Base-by-base conservation (phyloP, 1,140 invertebrate genomes). In the Hermetia illucens region DNA sequence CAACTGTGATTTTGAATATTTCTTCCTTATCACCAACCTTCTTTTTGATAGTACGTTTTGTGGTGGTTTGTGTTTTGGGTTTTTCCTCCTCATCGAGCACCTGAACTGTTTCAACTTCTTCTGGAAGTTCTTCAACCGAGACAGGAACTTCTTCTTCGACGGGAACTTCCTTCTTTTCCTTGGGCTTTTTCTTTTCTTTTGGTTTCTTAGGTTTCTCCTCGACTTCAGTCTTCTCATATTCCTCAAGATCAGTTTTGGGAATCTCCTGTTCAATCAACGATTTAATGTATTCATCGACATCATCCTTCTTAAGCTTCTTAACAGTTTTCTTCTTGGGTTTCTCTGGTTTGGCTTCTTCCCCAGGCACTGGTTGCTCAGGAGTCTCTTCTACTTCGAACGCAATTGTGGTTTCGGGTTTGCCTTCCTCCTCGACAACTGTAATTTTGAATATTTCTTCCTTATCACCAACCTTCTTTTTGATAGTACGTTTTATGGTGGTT, bases 381-480 rank as follows among this genome's bases (percentile, higher is more conserved):
- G 48, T 34, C 49, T 64, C 58, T 33, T 64, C 55, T 4, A 60
- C 44, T 5, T 48, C 33, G n/a, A 34, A 9, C 9, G 40, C 39
- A 1, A 49, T 25, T 20, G 41, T 40, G 0, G 42, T 47, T 17
- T 18, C 22, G 16, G 36, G 36, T 27, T 45, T 41, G 5, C 37
- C 45, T 30, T 47, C 45, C 24, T 45, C 42, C 24, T 44, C 37
- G 3, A 50, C 18, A 15, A 36, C 53, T 5, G 53, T 39, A 36
- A 58, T 53, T 45, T 58, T 49, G 4, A 50, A 52, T 5, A 32
- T 46, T 44, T 57, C 47, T 41, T 50, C 30, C 40, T 48, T 55
- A n/a, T 33, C 44, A 20, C 38, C 47, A 24, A 48, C 37, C 39
- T 50, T 40, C 43, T 57, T 57, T 44, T 49, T 52, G 21, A 47